Base-by-base conservation (phyloP, 2,113 vertebrate genomes). In the Anas platyrhynchos region DNA sequence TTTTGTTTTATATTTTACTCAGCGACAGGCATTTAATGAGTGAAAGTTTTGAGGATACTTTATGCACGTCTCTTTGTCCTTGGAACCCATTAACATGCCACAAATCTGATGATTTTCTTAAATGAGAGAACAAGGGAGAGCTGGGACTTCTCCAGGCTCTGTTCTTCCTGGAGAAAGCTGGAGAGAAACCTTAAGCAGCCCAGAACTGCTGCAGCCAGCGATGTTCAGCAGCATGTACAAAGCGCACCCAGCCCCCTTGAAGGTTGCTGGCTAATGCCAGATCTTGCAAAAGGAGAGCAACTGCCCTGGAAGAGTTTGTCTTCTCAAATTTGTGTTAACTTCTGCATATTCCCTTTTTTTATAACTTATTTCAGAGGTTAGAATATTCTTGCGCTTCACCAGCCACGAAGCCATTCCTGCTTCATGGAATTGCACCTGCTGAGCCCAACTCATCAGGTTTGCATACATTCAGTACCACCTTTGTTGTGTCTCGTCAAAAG, bases 211-310 rank as follows among this genome's bases (percentile, higher is more conserved):
- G n/a, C 2, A 56, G 32, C 5, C 75, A 22, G 50, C 4, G 11
- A 50, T 2, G 21, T 0, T 7, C 75, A 22, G 50, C 4, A 11
- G 43, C 2, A 13, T 0, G 16, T 5, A 11, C 63, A 1, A 14
- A 4, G 75, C 3, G 29, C 61, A 5, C 2, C 23, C 8, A 17
- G 59, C 3, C 32, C n/a, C 2, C 68, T 55, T 16, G 21, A 5
- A 1, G 31, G 8, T 2, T 23, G 32, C 63, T 32, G 3, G 20
- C 67, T 27, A 13, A 2, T 6, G 48, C 38, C n/a, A 3, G 54
- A 5, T 2, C 55, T 9, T 36, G 38, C 65, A 59, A 13, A 26
- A 78, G 69, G 79, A 34, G 59, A n/a, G 69, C 31, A 34, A 4
- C 41, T 21, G 0, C 61, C 23, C 46, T 11, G 41, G 17, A 11